A percentile compares a stretch with the other conserved stretches of the same genome.
Evolutionary conservation across 1,140 invertebrate species (phyloP).

Genomic region (Lepidostoma basale): DNA sequence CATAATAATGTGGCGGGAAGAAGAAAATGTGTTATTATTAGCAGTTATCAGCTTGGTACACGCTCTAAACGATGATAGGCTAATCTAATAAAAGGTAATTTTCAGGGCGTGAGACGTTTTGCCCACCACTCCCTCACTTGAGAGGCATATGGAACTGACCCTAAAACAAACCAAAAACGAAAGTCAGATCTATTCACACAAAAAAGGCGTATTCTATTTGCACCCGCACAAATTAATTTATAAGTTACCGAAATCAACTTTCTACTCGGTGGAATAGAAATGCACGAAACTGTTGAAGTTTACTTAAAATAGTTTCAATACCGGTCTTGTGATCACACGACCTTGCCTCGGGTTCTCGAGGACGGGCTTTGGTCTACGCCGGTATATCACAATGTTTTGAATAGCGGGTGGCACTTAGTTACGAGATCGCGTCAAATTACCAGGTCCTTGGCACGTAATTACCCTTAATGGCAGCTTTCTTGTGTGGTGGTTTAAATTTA

Average conservation of each 20-base stretch:
- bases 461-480: too few species aligned
- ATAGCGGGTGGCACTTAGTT: not conserved
- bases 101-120: not conserved
- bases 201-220: not conserved
- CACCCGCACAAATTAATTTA: too few species aligned
- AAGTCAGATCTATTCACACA: not conserved
- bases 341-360: conserved; percentile 11
- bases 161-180: not conserved
- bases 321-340: not conserved
- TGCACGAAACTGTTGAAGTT: not conserved
- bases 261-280: not conserved
- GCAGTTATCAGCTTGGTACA: not conserved
- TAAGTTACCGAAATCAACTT: not conserved
- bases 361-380: conserved; percentile 2
- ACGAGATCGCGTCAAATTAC: too few species aligned
- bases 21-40: not conserved
- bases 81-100: conserved; percentile 9
- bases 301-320: not conserved
- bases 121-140: not conserved
- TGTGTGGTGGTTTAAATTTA: not conserved
- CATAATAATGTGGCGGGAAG: not conserved
- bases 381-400: not conserved
- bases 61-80: not conserved
- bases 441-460: too few species aligned
- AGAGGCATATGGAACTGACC: not conserved